phyloP scores from a whole-genome alignment of 1,140 invertebrate genomes.

The Mesaphorura yosii region DNA sequence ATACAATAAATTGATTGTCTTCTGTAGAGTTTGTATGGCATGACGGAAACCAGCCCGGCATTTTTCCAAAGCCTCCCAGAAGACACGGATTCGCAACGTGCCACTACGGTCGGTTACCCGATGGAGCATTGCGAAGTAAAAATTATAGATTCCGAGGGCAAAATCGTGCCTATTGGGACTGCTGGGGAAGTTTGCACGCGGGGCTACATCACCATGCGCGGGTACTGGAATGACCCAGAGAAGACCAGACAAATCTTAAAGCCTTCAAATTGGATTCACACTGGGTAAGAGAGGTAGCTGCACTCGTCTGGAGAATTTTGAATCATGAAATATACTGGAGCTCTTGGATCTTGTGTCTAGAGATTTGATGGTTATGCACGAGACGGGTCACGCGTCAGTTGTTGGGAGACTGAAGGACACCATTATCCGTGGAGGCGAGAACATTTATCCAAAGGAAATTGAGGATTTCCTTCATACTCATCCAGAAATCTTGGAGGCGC shows the following conservation, averaged over 20 bases:
- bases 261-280: slow-evolving; percentile 71
- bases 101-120: slow-evolving; percentile 14
- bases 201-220: slow-evolving; percentile 45
- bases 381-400: slow-evolving; percentile 45
- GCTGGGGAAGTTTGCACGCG: slow-evolving; percentile 47
- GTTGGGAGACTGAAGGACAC: slow-evolving; percentile 52
- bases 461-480: slow-evolving; percentile 49
- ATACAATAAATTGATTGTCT: not conserved
- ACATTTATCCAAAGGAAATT: slow-evolving; percentile 50
- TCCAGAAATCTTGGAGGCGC: slow-evolving; percentile 44
- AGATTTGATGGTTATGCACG: slow-evolving; percentile 46
- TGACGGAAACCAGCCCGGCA: slow-evolving; percentile 8
- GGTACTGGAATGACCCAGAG: slow-evolving; percentile 47
- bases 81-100: slow-evolving; percentile 6
- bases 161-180: slow-evolving; percentile 40
- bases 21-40: slow-evolving; percentile 3
- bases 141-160: slow-evolving; percentile 41
- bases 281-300: slow-evolving; percentile 54
- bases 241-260: slow-evolving; percentile 50
- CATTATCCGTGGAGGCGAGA: slow-evolving; percentile 56
- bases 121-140: slow-evolving; percentile 28
- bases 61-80: slow-evolving; percentile 6
- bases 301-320: not conserved
- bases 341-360: slow-evolving; percentile 34
- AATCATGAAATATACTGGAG: not conserved